Evolutionary conservation across 2,888 invertebrate genomes (phyloP).

Genomic region (Melinaea menophilus): DNA sequence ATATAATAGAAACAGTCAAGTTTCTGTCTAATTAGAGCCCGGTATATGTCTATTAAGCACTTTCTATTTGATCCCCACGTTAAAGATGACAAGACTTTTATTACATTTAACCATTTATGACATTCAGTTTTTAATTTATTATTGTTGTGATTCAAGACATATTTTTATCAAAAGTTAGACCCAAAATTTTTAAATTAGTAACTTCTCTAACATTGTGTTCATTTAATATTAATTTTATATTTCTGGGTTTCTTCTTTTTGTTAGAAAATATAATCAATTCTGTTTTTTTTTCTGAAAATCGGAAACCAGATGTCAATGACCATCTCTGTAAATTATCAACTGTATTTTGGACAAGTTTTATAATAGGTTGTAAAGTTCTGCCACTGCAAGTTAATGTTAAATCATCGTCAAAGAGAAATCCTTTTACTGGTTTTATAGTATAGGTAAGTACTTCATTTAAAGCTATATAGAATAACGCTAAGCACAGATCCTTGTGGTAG

Average conservation of each 20-base stretch:
- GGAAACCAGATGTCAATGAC: slow-evolving; percentile 18
- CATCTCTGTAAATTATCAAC: slow-evolving; percentile 21
- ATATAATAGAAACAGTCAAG: slow-evolving; percentile 21
- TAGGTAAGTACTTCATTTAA: slow-evolving; percentile 20
- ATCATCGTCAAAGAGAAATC: slow-evolving; percentile 23
- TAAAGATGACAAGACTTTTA: slow-evolving; percentile 22
- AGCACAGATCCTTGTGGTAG: slow-evolving; percentile 21
- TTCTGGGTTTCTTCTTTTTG: slow-evolving; percentile 14
- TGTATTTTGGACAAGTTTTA: slow-evolving; percentile 21
- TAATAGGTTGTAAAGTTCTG: slow-evolving; percentile 8
- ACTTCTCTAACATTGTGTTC: slow-evolving; percentile 17
- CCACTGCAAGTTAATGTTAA: slow-evolving; percentile 19
- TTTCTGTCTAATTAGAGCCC: slow-evolving; percentile 25
- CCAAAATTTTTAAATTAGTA: slow-evolving; percentile 21
- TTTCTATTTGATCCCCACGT: slow-evolving; percentile 25
- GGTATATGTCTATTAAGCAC: slow-evolving; percentile 18
- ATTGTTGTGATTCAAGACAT: slow-evolving; percentile 19
- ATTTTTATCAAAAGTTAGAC: slow-evolving; percentile 24
- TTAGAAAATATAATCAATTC: slow-evolving; percentile 23
- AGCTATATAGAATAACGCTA: slow-evolving; percentile 24
- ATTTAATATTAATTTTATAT: slow-evolving; percentile 10
- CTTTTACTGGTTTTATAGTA: slow-evolving; percentile 21
- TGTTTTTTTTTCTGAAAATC: slow-evolving; percentile 26
- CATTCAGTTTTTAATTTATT: slow-evolving; percentile 27
- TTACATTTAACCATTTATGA: slow-evolving; percentile 24